These are phyloP conservation scores for Hormaphis cornu DNA, from an alignment of 1,140 invertebrate species.

Conservation along the genomic window DNA sequence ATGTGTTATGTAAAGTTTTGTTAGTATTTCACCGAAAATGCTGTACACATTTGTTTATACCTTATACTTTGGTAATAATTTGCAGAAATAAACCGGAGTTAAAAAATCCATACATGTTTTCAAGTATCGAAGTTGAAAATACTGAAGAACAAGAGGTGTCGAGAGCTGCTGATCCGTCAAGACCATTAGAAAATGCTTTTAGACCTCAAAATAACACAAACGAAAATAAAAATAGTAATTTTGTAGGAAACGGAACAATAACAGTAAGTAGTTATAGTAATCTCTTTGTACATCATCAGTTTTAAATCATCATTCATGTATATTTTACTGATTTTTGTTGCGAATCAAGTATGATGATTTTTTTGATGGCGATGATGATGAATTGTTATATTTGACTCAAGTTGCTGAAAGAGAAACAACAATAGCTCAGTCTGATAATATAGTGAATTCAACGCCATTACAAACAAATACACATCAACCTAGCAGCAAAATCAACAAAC, in stretches of 20 bases:
- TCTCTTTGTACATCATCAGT: background rate
- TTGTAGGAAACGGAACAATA: background rate
- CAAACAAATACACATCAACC: background rate
- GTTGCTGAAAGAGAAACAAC: constrained; percentile 1
- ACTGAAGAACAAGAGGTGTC: background rate
- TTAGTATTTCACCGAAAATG: constrained; percentile 39
- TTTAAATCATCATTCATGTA: background rate
- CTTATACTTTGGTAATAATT: background rate
- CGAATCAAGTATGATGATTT: constrained; percentile 28
- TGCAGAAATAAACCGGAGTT: background rate
- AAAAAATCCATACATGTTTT: constrained; percentile 17
- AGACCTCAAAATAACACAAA: background rate
- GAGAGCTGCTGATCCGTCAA: background rate
- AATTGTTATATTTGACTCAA: constrained; percentile 24
- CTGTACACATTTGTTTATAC: background rate
- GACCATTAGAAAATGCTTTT: background rate
- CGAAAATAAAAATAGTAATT: background rate
- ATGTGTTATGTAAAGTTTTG: constrained; percentile 51
- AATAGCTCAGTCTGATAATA: background rate
- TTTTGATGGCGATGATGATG: constrained; percentile 25
- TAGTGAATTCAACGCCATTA: background rate
- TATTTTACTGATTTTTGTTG: background rate
- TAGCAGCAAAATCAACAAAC: background rate
- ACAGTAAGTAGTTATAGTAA: background rate
- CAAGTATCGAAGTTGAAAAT: constrained; percentile 12